Percentiles rank a stretch among this genome's conserved stretches.
Conservation (phyloP, 2,113 vertebrate genomes). For the Paratilapia polleni region DNA sequence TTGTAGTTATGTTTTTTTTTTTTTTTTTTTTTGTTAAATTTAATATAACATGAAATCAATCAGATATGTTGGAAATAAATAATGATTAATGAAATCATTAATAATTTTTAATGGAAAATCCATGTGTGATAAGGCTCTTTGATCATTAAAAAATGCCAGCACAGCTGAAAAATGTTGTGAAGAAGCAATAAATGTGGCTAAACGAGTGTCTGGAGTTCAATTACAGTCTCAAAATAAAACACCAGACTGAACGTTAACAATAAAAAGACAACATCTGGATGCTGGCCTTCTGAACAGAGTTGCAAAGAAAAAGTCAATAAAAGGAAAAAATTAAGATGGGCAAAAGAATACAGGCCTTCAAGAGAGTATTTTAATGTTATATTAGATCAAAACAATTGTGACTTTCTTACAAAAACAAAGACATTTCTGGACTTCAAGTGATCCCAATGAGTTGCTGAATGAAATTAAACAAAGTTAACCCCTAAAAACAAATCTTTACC, state of each 20-base stretch:
- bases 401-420: too few relatives aligned
- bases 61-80: background rate
- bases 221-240: background rate
- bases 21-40: rapidly evolving
- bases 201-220: background rate
- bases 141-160: background rate
- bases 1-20: too few relatives aligned
- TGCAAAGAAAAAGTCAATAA: background rate
- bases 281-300: background rate
- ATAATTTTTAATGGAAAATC: too few relatives aligned
- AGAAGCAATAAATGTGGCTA: background rate
- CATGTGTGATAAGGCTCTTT: background rate
- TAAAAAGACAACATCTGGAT: background rate
- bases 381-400: too few relatives aligned
- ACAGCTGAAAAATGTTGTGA: background rate
- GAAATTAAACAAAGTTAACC: background rate
- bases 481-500: background rate
- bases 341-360: rapidly evolving
- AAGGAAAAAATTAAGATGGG: background rate
- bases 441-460: too few relatives aligned
- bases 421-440: too few relatives aligned
- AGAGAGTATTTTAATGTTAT: too few relatives aligned
- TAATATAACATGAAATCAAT: background rate
- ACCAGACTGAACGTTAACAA: background rate
- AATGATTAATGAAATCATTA: background rate